Conservation (phyloP, 2,888 invertebrate genomes). For the Agonopterix arenella region DNA sequence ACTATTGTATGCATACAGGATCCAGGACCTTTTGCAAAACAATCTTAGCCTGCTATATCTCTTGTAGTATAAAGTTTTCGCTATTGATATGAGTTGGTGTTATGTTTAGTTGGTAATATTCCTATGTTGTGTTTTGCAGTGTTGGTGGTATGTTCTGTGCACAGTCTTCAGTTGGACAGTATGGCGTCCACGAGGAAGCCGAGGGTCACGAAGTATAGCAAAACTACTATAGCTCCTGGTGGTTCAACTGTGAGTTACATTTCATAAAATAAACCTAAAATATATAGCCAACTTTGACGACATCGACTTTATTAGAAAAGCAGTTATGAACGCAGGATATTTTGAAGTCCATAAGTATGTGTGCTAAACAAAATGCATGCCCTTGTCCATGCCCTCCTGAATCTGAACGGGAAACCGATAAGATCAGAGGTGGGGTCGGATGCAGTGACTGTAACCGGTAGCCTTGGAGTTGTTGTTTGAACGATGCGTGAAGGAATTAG, state of each 20-base stretch:
- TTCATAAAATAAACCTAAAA: neutral
- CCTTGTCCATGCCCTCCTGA: no score
- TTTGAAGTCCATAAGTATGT: no score
- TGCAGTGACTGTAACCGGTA: no score
- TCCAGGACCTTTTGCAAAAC: neutral
- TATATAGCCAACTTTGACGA: no score
- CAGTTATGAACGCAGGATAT: neutral
- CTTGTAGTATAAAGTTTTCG: neutral
- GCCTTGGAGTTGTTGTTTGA: no score
- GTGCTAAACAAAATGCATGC: no score
- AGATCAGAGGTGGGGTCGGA: no score
- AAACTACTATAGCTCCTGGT: slow-evolving; percentile 65
- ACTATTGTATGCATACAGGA: slow-evolving; percentile 24
- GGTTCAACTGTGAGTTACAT: slow-evolving; percentile 52
- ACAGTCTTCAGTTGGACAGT: slow-evolving; percentile 73
- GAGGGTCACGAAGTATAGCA: slow-evolving; percentile 80
- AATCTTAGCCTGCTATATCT: neutral
- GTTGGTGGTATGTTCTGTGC: slow-evolving; percentile 59
- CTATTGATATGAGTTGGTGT: neutral
- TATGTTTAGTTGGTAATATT: slow-evolving; percentile 2
- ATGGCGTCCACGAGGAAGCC: slow-evolving; percentile 79
- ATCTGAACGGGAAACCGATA: no score
- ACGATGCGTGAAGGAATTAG: no score
- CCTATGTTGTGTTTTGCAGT: slow-evolving; percentile 57
- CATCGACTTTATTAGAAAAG: no score